These are phyloP conservation scores for Oncorhynchus mykiss DNA, from an alignment of 2,113 vertebrate genomes.

Conservation along the genomic window DNA sequence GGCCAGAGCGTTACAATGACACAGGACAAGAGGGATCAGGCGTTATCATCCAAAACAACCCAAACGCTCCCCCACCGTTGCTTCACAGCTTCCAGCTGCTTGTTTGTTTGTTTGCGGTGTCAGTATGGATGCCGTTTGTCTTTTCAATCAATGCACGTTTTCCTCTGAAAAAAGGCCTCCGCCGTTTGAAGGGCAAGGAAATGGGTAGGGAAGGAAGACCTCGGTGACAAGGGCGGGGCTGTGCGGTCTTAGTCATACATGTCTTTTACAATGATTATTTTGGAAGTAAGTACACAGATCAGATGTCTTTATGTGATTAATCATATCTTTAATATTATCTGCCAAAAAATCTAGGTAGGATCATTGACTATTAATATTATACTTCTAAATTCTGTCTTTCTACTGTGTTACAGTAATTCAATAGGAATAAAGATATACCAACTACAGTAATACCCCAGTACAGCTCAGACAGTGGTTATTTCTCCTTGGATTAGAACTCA, in stretches of 20 bases:
- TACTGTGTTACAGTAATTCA: not conserved
- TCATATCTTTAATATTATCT: not conserved
- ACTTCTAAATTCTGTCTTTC: not conserved
- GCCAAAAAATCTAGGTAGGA: not conserved
- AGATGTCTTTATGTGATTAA: not conserved
- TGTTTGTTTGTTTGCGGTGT: slow-evolving; percentile 55
- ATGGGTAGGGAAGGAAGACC: slow-evolving; percentile 8
- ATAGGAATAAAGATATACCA: not conserved
- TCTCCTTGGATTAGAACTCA: slow-evolving; percentile 54
- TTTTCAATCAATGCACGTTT: slow-evolving; percentile 53
- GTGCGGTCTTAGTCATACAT: not conserved
- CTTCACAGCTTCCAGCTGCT: slow-evolving; percentile 55
- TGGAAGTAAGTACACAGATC: not conserved
- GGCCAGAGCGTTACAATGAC: slow-evolving; percentile 50
- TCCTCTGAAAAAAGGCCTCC: slow-evolving; percentile 8
- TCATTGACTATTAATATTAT: not conserved
- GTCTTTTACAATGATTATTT: not conserved
- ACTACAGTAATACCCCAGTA: slow-evolving; percentile 3
- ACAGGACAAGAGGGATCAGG: slow-evolving; percentile 51
- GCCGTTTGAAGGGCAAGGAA: slow-evolving; percentile 24
- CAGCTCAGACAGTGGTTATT: slow-evolving; percentile 39
- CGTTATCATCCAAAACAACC: slow-evolving; percentile 60
- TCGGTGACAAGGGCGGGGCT: not conserved
- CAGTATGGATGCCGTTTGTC: slow-evolving; percentile 28
- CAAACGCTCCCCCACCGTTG: slow-evolving; percentile 42